Conservation (phyloP, 2,797 vertebrate genomes). For the Labroides dimidiatus region DNA sequence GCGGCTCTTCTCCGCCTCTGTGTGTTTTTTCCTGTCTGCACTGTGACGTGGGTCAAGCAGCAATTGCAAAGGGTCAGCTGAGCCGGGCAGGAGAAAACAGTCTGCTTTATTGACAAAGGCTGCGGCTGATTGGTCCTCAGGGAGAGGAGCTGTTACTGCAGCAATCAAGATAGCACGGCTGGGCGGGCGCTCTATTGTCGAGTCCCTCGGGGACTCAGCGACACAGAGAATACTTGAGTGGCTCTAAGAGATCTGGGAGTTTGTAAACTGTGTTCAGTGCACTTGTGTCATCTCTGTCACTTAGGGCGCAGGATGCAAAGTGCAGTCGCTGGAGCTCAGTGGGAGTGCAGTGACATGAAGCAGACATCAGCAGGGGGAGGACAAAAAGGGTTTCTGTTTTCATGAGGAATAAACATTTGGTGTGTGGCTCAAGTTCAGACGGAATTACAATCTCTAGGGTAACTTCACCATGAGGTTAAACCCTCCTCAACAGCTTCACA, state of each 20-base stretch:
- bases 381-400: neutral
- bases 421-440: neutral
- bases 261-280: conserved; percentile 41
- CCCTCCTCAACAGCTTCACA: neutral
- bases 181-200: conserved; percentile 19
- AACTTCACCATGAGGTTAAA: neutral
- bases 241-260: conserved; percentile 35
- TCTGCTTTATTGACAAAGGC: conserved; percentile 75
- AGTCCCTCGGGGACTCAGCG: conserved; percentile 20
- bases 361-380: neutral
- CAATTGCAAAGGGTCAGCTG: conserved; percentile 69
- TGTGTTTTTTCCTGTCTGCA: conserved; percentile 62
- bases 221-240: conserved; percentile 41
- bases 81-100: conserved; percentile 64
- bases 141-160: conserved; percentile 72
- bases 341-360: conserved; percentile 16
- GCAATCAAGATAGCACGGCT: conserved; percentile 69
- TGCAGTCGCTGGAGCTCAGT: conserved; percentile 19
- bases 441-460: too few species aligned
- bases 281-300: conserved; percentile 42
- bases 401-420: neutral
- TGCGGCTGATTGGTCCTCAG: conserved; percentile 71
- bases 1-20: conserved; percentile 22
- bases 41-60: conserved; percentile 70
- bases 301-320: conserved; percentile 16